Evolutionary conservation across 2,888 invertebrate species (phyloP).

Genomic region (Teleiodes luculella): DNA sequence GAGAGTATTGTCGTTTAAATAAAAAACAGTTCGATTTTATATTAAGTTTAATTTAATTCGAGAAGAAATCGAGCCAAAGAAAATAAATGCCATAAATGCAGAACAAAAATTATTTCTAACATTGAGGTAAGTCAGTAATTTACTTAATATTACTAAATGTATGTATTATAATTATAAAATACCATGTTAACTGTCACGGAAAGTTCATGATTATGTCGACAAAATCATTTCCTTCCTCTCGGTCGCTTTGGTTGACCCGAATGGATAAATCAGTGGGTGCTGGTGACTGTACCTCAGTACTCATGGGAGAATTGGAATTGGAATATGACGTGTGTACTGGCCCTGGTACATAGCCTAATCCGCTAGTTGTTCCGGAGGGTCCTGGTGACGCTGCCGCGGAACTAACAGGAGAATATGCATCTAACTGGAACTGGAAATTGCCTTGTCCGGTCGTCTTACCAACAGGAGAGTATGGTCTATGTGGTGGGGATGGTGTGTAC

Average conservation of each 20-base stretch:
- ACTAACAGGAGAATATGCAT: slow-evolving; percentile 12
- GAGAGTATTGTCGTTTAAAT: slow-evolving; percentile 5
- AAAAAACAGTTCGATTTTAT: slow-evolving; percentile 2
- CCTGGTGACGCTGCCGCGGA: slow-evolving; percentile 13
- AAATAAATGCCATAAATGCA: slow-evolving; percentile 6
- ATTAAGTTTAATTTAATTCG: background rate
- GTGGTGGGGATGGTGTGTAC: background rate
- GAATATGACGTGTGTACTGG: slow-evolving; percentile 6
- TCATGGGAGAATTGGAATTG: slow-evolving; percentile 7
- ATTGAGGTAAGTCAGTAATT: slow-evolving; percentile 7
- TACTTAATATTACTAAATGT: background rate
- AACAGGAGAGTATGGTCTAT: background rate
- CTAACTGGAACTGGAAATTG: slow-evolving; percentile 4
- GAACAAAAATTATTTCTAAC: slow-evolving; percentile 9
- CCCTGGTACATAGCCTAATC: slow-evolving; percentile 9
- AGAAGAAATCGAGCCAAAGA: slow-evolving; percentile 1
- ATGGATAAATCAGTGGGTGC: slow-evolving; percentile 14
- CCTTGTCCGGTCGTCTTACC: background rate
- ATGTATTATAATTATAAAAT: too few relatives aligned
- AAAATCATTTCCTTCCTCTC: slow-evolving; percentile 2
- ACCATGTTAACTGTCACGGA: too few relatives aligned
- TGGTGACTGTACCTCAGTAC: slow-evolving; percentile 10
- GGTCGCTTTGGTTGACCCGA: slow-evolving; percentile 8
- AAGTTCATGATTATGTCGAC: too few relatives aligned
- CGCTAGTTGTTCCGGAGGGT: slow-evolving; percentile 6